A percentile compares a stretch with the other conserved stretches of the same genome.
Evolutionary conservation across 2,888 invertebrate genomes (phyloP).

Genomic region (Vannuccia rotundouncinata): DNA sequence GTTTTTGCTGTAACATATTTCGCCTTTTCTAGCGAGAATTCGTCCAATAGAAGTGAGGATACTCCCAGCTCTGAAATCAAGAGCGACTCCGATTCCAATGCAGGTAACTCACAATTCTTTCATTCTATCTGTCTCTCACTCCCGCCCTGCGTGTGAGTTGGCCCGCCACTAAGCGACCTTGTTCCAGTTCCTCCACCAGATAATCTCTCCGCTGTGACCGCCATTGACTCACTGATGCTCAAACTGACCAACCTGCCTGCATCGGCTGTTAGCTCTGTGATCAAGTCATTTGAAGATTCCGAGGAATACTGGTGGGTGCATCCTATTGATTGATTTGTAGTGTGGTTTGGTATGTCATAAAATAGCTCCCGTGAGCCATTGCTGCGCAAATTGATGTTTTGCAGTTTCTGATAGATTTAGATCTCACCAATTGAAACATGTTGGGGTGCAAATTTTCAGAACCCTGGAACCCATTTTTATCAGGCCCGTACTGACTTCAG

Average conservation of each 20-base stretch:
- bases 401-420: too few relatives aligned
- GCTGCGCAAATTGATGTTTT: too few relatives aligned
- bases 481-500: too few relatives aligned
- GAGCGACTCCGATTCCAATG: background rate
- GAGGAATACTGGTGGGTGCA: background rate
- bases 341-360: too few relatives aligned
- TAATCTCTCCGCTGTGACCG: background rate
- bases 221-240: background rate
- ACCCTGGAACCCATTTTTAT: too few relatives aligned
- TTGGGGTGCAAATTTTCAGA: too few relatives aligned
- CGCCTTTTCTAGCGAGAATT: too few relatives aligned
- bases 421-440: too few relatives aligned
- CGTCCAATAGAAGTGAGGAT: background rate
- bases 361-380: too few relatives aligned
- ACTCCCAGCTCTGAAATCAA: background rate
- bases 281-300: background rate
- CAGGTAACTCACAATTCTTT: background rate
- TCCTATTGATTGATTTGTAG: too few relatives aligned
- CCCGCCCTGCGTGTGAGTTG: background rate
- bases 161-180: background rate
- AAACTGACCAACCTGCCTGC: background rate
- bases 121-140: background rate
- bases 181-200: background rate
- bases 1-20: too few relatives aligned
- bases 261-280: background rate